These are phyloP conservation scores for Himalopsyche phryganea DNA, from an alignment of 1,140 invertebrate genomes.

Conservation along the genomic window DNA sequence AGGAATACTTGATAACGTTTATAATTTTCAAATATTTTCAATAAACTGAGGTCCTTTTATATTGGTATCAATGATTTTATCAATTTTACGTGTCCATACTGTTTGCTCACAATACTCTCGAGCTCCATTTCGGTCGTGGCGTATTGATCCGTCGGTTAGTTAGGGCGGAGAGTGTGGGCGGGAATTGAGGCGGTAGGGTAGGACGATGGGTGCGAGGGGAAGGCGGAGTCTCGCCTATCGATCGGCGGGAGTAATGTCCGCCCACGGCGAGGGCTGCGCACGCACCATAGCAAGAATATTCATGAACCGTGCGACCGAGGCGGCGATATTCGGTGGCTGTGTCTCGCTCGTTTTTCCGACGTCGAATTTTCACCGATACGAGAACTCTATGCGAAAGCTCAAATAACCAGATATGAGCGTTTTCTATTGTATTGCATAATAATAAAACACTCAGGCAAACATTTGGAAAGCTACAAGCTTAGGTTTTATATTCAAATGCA, in stretches of 20 bases:
- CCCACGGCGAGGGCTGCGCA: slow-evolving; percentile 19
- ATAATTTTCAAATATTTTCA: too few relatives aligned
- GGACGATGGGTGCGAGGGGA: slow-evolving; percentile 5
- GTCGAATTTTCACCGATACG: slow-evolving; percentile 7
- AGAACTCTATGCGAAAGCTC: too few relatives aligned
- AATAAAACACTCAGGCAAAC: too few relatives aligned
- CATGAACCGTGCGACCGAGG: slow-evolving; percentile 10
- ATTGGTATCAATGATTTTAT: too few relatives aligned
- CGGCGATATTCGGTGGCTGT: not conserved
- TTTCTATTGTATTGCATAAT: too few relatives aligned
- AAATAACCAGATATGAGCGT: too few relatives aligned
- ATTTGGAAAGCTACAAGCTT: too few relatives aligned
- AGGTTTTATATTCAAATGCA: too few relatives aligned
- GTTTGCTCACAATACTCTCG: not conserved
- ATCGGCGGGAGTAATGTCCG: slow-evolving; percentile 9
- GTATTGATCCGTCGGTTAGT: slow-evolving; percentile 24
- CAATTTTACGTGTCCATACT: too few relatives aligned
- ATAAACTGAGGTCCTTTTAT: too few relatives aligned
- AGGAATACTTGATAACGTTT: too few relatives aligned
- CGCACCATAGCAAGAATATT: slow-evolving; percentile 17
- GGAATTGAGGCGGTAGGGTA: not conserved
- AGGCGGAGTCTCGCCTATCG: slow-evolving; percentile 12
- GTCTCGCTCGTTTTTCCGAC: not conserved
- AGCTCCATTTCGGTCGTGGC: not conserved
- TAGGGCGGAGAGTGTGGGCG: not conserved